Conservation (phyloP, 2,113 vertebrate genomes). For the Psilopogon haemacephalus region DNA sequence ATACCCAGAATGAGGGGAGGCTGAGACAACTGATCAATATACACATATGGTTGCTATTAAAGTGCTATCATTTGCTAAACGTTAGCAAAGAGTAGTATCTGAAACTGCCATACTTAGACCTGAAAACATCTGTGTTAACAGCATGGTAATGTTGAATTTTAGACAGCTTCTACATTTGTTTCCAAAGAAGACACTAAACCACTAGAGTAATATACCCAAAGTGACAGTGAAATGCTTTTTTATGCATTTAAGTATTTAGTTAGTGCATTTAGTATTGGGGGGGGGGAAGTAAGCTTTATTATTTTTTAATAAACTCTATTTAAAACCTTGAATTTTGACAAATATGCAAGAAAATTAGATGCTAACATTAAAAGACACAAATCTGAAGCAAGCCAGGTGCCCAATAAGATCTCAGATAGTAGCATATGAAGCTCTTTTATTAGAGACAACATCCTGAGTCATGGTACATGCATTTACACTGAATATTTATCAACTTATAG, state of each 20-base stretch:
- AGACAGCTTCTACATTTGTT: not conserved
- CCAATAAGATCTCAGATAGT: not conserved
- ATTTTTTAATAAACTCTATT: not conserved
- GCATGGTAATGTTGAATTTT: not conserved
- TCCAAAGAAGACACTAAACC: not conserved
- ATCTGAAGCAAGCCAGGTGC: not conserved
- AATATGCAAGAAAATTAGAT: not conserved
- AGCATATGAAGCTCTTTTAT: not conserved
- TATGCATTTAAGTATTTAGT: not conserved
- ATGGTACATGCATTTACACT: not conserved
- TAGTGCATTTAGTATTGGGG: not conserved
- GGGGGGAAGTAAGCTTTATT: not conserved
- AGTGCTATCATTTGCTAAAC: not conserved
- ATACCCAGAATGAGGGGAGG: not conserved
- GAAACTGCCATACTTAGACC: not conserved
- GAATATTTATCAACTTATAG: not conserved
- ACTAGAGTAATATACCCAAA: not conserved
- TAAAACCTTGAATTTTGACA: not conserved
- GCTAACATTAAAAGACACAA: not conserved
- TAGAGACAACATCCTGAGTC: not conserved
- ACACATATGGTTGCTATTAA: conserved; percentile 1
- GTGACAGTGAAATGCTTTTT: not conserved
- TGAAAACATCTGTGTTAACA: not conserved
- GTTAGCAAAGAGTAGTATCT: not conserved
- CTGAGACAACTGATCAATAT: not conserved